Base-by-base conservation (phyloP, 2,888 invertebrate genomes). In the Psylliodes chrysocephalus region DNA sequence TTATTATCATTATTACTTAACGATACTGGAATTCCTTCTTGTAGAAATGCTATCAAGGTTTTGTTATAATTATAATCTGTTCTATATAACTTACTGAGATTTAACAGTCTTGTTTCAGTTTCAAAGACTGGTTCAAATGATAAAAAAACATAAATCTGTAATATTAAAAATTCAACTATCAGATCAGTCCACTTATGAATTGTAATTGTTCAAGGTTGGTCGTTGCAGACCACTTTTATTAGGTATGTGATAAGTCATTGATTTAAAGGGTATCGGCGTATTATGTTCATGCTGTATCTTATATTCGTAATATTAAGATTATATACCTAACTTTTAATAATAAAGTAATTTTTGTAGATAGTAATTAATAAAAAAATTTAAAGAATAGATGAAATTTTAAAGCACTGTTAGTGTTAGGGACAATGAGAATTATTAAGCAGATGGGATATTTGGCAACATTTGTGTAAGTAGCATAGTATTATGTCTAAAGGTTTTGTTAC, bases 121-220 rank as follows among this genome's bases (percentile, higher is more conserved):
- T 35, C 10, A 47, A 10, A 38, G 19, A 57, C 57, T 46, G 30
- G 56, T 47, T 46, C 46, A 56, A 46, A 56, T 56, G 28, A 33
- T 2, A 57, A 57, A 57, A 57, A 46, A 14, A 18, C 7, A 57
- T 57, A 38, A 57, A 57, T 22, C 14, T 35, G 46, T 22, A 8
- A 56, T 38, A 57, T 57, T 57, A 47, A 57, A 57, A 47, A 57
- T 57, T 57, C 47, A 57, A 46, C 17, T 56, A 56, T 46, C 30
- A 56, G 30, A 46, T 44, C 35, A 10, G 10, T 35, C 42, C 15
- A 18, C 42, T 54, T 42, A 18, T 28, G 35, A 15, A 57, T 46
- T 30, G 40, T 47, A 57, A 47, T 47, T 47, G 22, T 25, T 47
- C 57, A 57, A 57, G 57, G 57, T 30, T 44, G 14, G 14, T 19